Evolutionary conservation across 2,888 invertebrate species (phyloP).

Genomic region (Julus scanicus): DNA sequence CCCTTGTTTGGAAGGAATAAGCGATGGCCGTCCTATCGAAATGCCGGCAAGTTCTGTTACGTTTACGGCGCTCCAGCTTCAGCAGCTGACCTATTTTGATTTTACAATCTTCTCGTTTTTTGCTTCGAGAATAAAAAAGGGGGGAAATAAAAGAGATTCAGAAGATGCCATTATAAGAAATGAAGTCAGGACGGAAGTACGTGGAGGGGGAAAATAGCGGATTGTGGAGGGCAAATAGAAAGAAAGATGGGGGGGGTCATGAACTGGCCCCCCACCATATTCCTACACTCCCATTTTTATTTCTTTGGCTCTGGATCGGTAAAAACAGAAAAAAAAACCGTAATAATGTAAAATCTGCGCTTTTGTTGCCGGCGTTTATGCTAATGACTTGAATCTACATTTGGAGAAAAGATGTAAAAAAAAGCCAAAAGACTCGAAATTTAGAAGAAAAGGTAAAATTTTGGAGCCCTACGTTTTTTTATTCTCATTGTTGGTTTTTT

Average conservation of each 20-base stretch:
- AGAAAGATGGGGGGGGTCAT: not conserved
- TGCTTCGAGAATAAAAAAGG: not conserved
- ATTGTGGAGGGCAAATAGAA: not conserved
- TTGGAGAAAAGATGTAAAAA: too few relatives aligned
- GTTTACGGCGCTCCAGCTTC: conserved; percentile 13
- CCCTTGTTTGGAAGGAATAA: conserved; percentile 33
- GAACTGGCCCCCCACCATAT: not conserved
- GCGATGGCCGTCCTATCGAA: not conserved
- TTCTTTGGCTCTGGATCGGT: not conserved
- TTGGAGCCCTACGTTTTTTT: not conserved
- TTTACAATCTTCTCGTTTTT: conserved; percentile 26
- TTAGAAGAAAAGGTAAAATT: not conserved
- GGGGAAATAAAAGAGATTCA: not conserved
- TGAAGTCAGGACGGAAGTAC: conserved; percentile 23
- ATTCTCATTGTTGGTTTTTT: not conserved
- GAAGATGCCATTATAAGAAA: conserved; percentile 27
- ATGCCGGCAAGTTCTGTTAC: too few relatives aligned
- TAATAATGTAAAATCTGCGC: conserved; percentile 31
- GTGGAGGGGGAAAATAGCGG: conserved; percentile 1
- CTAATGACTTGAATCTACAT: not conserved
- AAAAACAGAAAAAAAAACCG: conserved; percentile 33
- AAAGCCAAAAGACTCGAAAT: not conserved
- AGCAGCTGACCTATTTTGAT: conserved; percentile 26
- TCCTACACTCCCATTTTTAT: conserved; percentile 5
- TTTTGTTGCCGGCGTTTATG: conserved; percentile 33